These are phyloP conservation scores for Pammene fasciana DNA, from an alignment of 2,888 invertebrate genomes.

Conservation along the genomic window DNA sequence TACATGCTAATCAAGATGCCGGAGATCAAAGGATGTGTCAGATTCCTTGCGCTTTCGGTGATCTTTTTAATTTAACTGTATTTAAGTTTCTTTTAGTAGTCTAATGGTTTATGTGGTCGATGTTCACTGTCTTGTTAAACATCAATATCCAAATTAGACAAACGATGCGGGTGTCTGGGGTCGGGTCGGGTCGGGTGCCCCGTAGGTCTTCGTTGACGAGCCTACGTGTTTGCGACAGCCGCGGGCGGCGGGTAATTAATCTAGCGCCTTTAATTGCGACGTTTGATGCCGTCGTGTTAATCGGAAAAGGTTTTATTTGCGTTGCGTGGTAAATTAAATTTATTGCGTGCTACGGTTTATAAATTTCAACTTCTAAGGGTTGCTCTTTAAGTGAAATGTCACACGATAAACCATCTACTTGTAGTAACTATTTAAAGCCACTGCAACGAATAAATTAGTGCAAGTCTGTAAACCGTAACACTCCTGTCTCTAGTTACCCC, in stretches of 20 bases:
- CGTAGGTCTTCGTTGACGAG: slow-evolving; percentile 53
- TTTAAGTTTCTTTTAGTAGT: slow-evolving; percentile 12
- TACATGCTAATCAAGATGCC: slow-evolving; percentile 33
- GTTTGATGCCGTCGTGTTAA: slow-evolving; percentile 27
- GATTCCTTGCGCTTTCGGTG: slow-evolving; percentile 15
- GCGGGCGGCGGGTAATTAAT: slow-evolving; percentile 40
- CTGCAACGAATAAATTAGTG: too few relatives aligned
- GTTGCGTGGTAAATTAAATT: slow-evolving; percentile 27
- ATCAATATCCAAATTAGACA: slow-evolving; percentile 65
- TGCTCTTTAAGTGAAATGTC: slow-evolving; percentile 18
- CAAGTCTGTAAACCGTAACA: too few relatives aligned
- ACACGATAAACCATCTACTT: not conserved
- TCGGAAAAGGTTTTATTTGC: slow-evolving; percentile 30
- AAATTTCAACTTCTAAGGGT: slow-evolving; percentile 17
- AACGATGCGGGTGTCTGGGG: slow-evolving; percentile 77
- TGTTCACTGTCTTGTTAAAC: slow-evolving; percentile 40
- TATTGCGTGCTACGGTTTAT: slow-evolving; percentile 21
- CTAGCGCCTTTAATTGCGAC: slow-evolving; percentile 33
- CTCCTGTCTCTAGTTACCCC: too few relatives aligned
- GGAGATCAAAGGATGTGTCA: slow-evolving; percentile 31
- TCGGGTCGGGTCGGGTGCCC: slow-evolving; percentile 64
- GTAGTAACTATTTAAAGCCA: not conserved
- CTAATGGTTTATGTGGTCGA: slow-evolving; percentile 20
- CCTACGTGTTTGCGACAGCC: slow-evolving; percentile 38
- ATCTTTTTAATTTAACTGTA: slow-evolving; percentile 32